These are phyloP conservation scores for Cerastis rubricosa DNA, from an alignment of 2,888 invertebrate genomes.

Conservation along the genomic window DNA sequence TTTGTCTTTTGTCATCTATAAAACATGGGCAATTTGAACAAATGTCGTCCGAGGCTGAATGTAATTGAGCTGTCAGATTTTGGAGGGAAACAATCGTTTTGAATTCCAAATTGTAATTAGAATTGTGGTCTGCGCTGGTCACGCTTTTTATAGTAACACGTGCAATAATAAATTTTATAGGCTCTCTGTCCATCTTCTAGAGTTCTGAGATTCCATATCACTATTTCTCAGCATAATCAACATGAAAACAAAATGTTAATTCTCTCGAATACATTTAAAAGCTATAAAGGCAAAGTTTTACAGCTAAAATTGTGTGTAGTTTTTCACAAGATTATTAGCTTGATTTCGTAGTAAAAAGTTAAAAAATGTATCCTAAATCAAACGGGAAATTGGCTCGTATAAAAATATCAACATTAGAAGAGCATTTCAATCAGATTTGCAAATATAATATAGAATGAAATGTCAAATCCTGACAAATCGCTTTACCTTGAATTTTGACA, in stretches of 20 bases:
- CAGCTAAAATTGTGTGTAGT: neutral
- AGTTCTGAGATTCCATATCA: neutral
- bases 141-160: conserved; percentile 5
- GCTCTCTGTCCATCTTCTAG: neutral
- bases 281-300: neutral
- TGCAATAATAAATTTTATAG: neutral
- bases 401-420: neutral
- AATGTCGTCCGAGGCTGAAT: conserved; percentile 85
- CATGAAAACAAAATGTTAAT: neutral
- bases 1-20: conserved; percentile 69
- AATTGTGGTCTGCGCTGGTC: conserved; percentile 40
- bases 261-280: neutral
- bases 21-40: conserved; percentile 87
- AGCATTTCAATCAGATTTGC: neutral
- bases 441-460: neutral
- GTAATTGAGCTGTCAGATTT: conserved; percentile 88
- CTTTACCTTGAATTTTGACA: conserved; percentile 23
- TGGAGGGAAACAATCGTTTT: conserved; percentile 78
- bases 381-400: neutral
- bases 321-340: neutral
- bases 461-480: conserved; percentile 4
- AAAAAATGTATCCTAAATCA: neutral
- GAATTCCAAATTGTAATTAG: conserved; percentile 54
- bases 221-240: neutral
- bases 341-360: neutral